Percentiles rank a stretch among this genome's conserved stretches.
phyloP scores from a whole-genome alignment of 1,140 invertebrate species.

The Halyomorpha halys region DNA sequence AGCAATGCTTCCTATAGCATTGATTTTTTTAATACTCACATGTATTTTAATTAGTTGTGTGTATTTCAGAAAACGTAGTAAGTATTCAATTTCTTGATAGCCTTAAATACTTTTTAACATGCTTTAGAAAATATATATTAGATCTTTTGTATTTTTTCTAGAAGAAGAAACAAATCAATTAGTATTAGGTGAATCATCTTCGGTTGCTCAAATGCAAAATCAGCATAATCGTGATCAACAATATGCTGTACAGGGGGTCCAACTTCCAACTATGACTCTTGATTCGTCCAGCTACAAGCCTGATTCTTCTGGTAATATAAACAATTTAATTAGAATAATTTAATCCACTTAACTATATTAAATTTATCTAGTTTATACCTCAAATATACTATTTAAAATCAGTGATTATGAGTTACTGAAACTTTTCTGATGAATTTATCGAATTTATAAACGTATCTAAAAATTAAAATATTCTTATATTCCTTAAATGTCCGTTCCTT shows the following conservation, averaged over 20 bases:
- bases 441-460: too few relatives aligned
- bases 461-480: too few relatives aligned
- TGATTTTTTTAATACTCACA: not conserved
- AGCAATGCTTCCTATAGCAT: not conserved
- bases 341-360: too few relatives aligned
- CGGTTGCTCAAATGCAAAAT: constrained; percentile 60
- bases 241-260: constrained; percentile 42
- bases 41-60: constrained; percentile 2
- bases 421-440: too few relatives aligned
- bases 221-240: constrained; percentile 64
- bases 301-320: constrained; percentile 33
- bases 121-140: constrained; percentile 30
- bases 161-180: constrained; percentile 16
- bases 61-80: constrained; percentile 10
- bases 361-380: too few relatives aligned
- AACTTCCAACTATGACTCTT: constrained; percentile 32
- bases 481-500: too few relatives aligned
- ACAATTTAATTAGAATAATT: too few relatives aligned
- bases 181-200: constrained; percentile 41
- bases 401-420: too few relatives aligned
- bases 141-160: constrained; percentile 9
- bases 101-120: constrained; percentile 29
- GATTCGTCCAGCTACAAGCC: constrained; percentile 44
- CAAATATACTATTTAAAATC: too few relatives aligned
- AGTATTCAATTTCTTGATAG: not conserved